Evolutionary conservation across 2,888 invertebrate species (phyloP).

Genomic region (Dendrolimus pini): DNA sequence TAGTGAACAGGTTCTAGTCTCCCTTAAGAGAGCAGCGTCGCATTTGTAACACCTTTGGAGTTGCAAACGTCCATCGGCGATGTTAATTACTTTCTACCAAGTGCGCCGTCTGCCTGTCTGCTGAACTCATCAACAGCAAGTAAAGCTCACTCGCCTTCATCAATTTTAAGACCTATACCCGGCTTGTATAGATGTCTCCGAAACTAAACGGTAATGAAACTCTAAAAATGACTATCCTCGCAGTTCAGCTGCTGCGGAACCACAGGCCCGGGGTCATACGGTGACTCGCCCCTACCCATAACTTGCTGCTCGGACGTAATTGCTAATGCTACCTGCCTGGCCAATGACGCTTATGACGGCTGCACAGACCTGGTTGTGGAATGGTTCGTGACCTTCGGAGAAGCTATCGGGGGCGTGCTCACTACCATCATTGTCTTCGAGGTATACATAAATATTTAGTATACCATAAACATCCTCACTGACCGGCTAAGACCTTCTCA

Average conservation of each 20-base stretch:
- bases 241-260: constrained; percentile 58
- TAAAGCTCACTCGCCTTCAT: too few relatives aligned
- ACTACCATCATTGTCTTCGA: constrained; percentile 36
- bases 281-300: constrained; percentile 19
- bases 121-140: too few relatives aligned
- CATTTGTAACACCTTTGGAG: too few relatives aligned
- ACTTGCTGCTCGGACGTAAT: constrained; percentile 32
- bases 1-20: too few relatives aligned
- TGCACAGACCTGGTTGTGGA: constrained; percentile 25
- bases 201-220: background rate
- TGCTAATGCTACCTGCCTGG: constrained; percentile 15
- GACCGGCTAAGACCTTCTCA: too few relatives aligned
- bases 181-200: too few relatives aligned
- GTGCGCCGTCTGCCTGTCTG: too few relatives aligned
- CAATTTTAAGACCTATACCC: too few relatives aligned
- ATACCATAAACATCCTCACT: too few relatives aligned
- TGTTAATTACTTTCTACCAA: too few relatives aligned
- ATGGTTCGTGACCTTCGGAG: constrained; percentile 38
- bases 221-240: constrained; percentile 4
- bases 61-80: too few relatives aligned
- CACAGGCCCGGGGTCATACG: constrained; percentile 31
- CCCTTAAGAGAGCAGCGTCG: too few relatives aligned
- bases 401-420: constrained; percentile 29
- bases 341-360: constrained; percentile 24
- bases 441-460: constrained; percentile 20